phyloP scores from a whole-genome alignment of 2,888 invertebrate species.

The Acleris cristana region DNA sequence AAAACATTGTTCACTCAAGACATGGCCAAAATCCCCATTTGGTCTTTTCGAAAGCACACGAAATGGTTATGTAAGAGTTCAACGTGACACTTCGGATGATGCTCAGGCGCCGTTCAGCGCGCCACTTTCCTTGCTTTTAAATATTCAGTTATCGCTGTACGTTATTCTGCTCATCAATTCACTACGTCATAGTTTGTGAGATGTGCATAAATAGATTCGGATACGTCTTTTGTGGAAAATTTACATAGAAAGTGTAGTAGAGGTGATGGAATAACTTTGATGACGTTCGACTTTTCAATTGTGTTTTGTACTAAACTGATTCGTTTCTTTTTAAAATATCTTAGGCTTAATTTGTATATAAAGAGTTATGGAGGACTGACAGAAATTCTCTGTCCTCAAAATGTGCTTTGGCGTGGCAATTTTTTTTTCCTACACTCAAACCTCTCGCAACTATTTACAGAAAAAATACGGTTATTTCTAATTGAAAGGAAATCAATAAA shows the following conservation, averaged over 20 bases:
- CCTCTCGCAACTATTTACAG: no score
- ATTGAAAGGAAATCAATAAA: no score
- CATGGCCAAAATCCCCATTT: constrained; percentile 69
- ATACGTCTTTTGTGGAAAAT: constrained; percentile 7
- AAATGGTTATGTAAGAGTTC: constrained; percentile 82
- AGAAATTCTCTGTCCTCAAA: no score
- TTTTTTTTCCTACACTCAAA: no score
- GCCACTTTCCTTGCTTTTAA: constrained; percentile 77
- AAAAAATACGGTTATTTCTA: no score
- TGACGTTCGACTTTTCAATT: no score
- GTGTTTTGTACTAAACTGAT: no score
- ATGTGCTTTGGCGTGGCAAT: no score
- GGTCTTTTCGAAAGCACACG: constrained; percentile 80
- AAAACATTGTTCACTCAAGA: constrained; percentile 56
- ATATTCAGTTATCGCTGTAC: constrained; percentile 68
- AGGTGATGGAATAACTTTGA: no score
- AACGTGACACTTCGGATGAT: constrained; percentile 77
- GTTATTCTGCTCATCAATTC: constrained; percentile 39
- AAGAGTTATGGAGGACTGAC: no score
- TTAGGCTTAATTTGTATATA: no score
- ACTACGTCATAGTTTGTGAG: constrained; percentile 20
- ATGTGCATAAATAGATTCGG: constrained; percentile 17
- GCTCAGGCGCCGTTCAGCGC: constrained; percentile 68
- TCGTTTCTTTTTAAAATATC: no score
- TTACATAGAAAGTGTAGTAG: neutral